Percentiles rank a stretch among this genome's conserved stretches.
Conservation (phyloP, 1,140 invertebrate species). For the Pseudomyrmex concolor region DNA sequence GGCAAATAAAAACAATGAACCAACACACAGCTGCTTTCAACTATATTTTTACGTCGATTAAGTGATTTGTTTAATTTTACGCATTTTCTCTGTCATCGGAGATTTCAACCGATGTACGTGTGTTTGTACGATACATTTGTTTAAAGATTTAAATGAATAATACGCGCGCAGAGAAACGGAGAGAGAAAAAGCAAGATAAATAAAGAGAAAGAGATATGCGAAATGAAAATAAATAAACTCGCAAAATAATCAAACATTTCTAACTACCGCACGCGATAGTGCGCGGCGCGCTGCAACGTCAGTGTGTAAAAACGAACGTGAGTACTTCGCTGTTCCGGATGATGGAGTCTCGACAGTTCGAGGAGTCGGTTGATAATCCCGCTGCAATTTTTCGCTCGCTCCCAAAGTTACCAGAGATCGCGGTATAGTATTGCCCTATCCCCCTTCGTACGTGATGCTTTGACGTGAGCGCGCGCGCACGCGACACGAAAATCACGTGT, state of each 20-base stretch:
- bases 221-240: conserved; percentile 7
- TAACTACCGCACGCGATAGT: not conserved
- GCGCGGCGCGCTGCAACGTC: not conserved
- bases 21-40: conserved; percentile 14
- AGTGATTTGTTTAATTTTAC: not conserved
- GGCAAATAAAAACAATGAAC: not conserved
- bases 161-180: too few species aligned
- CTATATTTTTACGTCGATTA: not conserved
- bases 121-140: too few species aligned
- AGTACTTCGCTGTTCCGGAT: not conserved
- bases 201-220: not conserved
- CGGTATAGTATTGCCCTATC: not conserved
- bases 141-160: too few species aligned
- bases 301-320: not conserved
- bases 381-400: conserved; percentile 45
- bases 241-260: not conserved
- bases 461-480: not conserved
- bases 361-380: not conserved
- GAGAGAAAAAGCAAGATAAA: not conserved
- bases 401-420: conserved; percentile 33
- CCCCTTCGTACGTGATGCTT: not conserved
- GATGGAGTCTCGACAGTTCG: conserved; percentile 9
- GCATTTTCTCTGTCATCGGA: not conserved
- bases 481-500: conserved; percentile 32
- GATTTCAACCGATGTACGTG: too few species aligned